Evolutionary conservation across 1,140 invertebrate species (phyloP), one percentile per base, ranked within the genome.

Genomic region (Microplitis mediator): DNA sequence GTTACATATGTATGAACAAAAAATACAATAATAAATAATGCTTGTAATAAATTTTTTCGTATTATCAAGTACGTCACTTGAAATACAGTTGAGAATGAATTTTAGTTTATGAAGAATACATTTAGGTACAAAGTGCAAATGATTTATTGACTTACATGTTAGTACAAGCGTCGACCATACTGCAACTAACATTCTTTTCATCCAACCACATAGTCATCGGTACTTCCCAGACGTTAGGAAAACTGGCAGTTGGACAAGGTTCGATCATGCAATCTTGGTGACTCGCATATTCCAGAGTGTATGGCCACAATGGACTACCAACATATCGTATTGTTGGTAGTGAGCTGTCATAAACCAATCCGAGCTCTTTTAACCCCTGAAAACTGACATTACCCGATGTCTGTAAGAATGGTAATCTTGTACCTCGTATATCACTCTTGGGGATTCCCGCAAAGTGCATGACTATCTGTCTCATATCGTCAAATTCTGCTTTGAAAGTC

Each of bases 231-330:
- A 90, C 73, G 9, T 89, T 90, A 4, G 91, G 90, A 60, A 90
- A 87, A 0, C 89, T 88, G 1, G 89, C 89, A 36, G 84, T 87
- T 0, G 92, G 92, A 78, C 92, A 93, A 0, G 89, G 88, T 3
- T 87, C 87, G 39, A 92, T 89, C 61, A 86, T 83, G 76, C 92
- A 93, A 71, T 93, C 92, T 79, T 92, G 91, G 71, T 78, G 85
- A 3, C 87, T 88, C 2, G 77, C 76, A 77, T 90, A 93, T 76
- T 93, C 90, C 65, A 93, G 79, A 3, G 92, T 93, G 78, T 93
- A 94, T 0, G 93, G 93, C 91, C 91, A 94, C 39, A 92, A 82
- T 54, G 89, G 87, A 13, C 90, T 91, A 68, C 89, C 81, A 11
- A 83, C 85, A 64, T 85, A 88, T 36, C 78, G 78, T 50, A 84